Base-by-base conservation (phyloP, 2,797 vertebrate species). In the Macroramphosus scolopax region DNA sequence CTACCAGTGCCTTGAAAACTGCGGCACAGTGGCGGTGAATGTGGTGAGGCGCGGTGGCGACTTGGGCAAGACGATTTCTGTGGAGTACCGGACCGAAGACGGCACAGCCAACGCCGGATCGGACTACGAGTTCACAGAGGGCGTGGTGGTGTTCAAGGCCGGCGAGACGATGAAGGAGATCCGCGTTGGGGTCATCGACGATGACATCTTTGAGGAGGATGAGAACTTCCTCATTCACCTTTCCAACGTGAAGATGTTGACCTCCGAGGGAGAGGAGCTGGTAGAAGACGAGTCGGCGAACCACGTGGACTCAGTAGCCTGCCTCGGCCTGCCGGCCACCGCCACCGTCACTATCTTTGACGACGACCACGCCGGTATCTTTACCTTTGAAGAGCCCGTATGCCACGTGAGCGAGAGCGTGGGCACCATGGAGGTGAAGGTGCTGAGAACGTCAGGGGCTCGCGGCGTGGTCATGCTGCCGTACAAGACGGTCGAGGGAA, bases 1-100 rank as follows among this genome's bases (percentile, higher is more conserved):
- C 18, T 99, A 99, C 74, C 97, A 99, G 82, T 99, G 97, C 77
- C 84, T 99, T 17, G 97, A 99, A 83, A 99, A 99, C 92, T 99
- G 97, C 1, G 97, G 97, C 44, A 98, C 96, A 0, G 95, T 98
- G 31, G 93, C 94, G 1, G 89, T 99, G 39, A 97, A 91, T 11
- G 90, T 98, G 35, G n/a, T 94, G 25, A 91, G 97, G 6, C 90
- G 94, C 1, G 97, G 96, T 1, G 96, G 97, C 0, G 93, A 99
- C 78, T 59, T 97, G 72, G 90, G 84, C 82, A 93, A 93, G 69
- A 94, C 91, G 0, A 70, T 99, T 32, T 93, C 91, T 0, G 93
- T 98, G 50, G 95, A 98, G 74, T 99, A 97, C 87, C 90, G 95
- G 67, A 99, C 96, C 0, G 97, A 99, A 87, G 96, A 99, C 1